Percentiles rank a stretch among this genome's conserved stretches.
phyloP scores from a whole-genome alignment of 2,113 vertebrate species.

The Tenrec ecaudatus region DNA sequence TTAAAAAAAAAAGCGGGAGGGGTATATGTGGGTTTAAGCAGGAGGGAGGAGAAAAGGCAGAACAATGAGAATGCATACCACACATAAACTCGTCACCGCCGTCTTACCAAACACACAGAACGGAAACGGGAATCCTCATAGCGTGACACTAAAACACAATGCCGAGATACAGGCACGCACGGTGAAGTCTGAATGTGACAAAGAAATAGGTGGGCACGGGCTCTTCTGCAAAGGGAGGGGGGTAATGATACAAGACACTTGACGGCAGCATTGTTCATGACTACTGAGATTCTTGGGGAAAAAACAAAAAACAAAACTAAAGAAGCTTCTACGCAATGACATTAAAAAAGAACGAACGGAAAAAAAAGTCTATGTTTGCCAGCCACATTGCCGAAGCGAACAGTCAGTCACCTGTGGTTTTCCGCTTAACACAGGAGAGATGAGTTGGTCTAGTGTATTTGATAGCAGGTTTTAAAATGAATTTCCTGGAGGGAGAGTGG shows the following conservation, averaged over 20 bases:
- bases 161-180: slow-evolving; percentile 88
- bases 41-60: slow-evolving; percentile 86
- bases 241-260: slow-evolving; percentile 84
- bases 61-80: slow-evolving; percentile 89
- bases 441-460: slow-evolving; percentile 97
- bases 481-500: slow-evolving; percentile 97
- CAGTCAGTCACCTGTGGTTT: slow-evolving; percentile 98
- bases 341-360: slow-evolving; percentile 78
- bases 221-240: slow-evolving; percentile 81
- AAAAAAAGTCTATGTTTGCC: slow-evolving; percentile 89
- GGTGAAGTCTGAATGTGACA: slow-evolving; percentile 87
- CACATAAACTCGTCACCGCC: slow-evolving; percentile 86
- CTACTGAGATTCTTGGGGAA: slow-evolving; percentile 77
- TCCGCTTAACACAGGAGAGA: slow-evolving; percentile 97
- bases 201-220: slow-evolving; percentile 87
- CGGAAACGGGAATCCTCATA: slow-evolving; percentile 85
- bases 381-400: slow-evolving; percentile 91
- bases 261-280: slow-evolving; percentile 84
- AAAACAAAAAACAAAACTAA: slow-evolving; percentile 82
- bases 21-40: slow-evolving; percentile 83
- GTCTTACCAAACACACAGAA: slow-evolving; percentile 88
- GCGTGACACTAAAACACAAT: slow-evolving; percentile 86
- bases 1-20: slow-evolving; percentile 83
- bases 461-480: slow-evolving; percentile 94
- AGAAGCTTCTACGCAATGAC: slow-evolving; percentile 88